Base-by-base conservation (phyloP, 2,113 vertebrate genomes). In the Pungitius pungitius region DNA sequence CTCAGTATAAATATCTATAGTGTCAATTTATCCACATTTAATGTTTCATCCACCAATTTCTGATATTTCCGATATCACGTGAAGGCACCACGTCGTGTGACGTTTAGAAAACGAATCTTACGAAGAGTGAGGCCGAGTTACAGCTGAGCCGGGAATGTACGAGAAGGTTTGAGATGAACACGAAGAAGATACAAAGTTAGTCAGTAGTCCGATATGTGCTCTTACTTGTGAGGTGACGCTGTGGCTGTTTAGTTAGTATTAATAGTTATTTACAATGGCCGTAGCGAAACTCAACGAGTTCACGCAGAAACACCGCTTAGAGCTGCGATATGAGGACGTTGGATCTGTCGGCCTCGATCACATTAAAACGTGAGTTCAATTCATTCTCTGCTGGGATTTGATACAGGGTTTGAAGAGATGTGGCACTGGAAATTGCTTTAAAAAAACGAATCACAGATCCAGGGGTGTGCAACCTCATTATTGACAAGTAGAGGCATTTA, bases 301-400 rank as follows among this genome's bases (percentile, higher is more conserved):
- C 6, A 42, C 72, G 0, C 90, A 92, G 69, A 85, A 2, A 17
- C 59, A 0, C 0, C 15, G 45, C 0, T 56, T 7, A 8, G 1
- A 0, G 1, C 9, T 92, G 0, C 47, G 0, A 0, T 94, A 73
- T 61, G 89, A 82, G 9, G 90, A 89, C 10, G 85, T 89, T 1
- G 40, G 62, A 4, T 37, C 18, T 18, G 56, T 13, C 11, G 93
- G 93, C 2, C 92, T 84, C 0, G 90, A 86, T 24, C 92, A 93
- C 70, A 84, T 81, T 1, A 90, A 76, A 59, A 93, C 63, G 94
- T 94, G 75, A 88, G 91, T 85, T 40, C 8, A 8, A 8, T 15
- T 0, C 2, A n/a, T n/a, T 14, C 2, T 43, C 8, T 13, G 9
- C 1, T 67, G 11, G 3, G 6, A 5, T 45, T 57, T 7, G 0